Evolutionary conservation across 2,113 vertebrate genomes (phyloP).

Genomic region (Dipodomys ordii): DNA sequence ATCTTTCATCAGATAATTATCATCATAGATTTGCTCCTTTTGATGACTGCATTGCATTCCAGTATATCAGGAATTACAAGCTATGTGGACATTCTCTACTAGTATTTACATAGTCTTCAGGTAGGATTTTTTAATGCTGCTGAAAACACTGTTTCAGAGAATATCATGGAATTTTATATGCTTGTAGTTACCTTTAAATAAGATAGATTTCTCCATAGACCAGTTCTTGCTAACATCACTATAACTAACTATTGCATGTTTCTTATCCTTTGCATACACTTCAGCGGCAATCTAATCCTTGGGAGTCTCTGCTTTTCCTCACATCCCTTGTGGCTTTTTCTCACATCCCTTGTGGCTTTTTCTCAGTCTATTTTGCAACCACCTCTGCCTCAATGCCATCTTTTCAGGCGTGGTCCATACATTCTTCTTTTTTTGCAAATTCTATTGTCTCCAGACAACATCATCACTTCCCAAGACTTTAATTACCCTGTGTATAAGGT

Average conservation of each 20-base stretch:
- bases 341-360: background rate
- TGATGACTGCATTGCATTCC: no score
- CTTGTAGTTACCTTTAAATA: background rate
- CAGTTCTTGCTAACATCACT: background rate
- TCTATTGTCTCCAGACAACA: background rate
- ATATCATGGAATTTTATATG: background rate
- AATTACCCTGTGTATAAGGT: background rate
- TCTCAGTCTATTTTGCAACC: background rate
- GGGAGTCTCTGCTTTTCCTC: background rate
- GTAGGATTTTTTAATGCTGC: background rate
- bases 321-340: background rate
- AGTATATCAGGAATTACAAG: no score
- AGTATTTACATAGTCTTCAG: background rate
- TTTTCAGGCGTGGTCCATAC: background rate
- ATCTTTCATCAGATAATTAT: no score
- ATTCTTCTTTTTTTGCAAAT: background rate
- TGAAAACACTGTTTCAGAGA: background rate
- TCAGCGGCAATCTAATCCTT: constrained; percentile 1
- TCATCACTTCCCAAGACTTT: background rate
- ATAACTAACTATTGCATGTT: background rate
- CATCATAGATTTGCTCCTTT: no score
- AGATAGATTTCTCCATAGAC: background rate
- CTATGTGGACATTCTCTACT: background rate
- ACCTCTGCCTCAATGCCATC: background rate
- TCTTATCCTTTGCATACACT: background rate